phyloP scores from a whole-genome alignment of 1,140 invertebrate species.

The Drosophila lacteicornis region DNA sequence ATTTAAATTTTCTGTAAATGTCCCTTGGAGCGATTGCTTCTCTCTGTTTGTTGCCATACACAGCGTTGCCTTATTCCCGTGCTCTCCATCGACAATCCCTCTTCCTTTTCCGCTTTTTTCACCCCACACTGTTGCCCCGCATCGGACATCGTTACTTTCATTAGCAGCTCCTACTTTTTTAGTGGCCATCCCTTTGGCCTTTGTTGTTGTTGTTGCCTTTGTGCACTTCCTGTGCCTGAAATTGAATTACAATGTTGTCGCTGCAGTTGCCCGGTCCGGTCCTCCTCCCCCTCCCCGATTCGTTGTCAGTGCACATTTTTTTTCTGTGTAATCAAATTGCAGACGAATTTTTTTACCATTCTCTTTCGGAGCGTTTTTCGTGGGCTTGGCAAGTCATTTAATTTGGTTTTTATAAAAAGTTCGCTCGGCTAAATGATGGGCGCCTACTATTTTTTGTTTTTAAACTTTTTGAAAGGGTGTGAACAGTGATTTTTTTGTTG shows the following conservation, averaged over 20 bases:
- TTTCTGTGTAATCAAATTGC: conserved; percentile 73
- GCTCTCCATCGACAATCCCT: neutral
- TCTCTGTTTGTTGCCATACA: conserved; percentile 9
- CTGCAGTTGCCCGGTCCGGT: conserved; percentile 32
- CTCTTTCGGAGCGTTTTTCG: conserved; percentile 24
- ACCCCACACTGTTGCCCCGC: neutral
- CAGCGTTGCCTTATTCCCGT: neutral
- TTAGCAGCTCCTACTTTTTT: conserved; percentile 60
- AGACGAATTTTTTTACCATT: conserved; percentile 45
- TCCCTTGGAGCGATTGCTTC: conserved; percentile 35
- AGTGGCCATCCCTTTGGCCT: conserved; percentile 19
- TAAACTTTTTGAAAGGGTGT: conserved; percentile 28
- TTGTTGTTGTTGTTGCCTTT: conserved; percentile 40
- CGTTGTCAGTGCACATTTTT: conserved; percentile 49
- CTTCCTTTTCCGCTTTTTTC: conserved; percentile 1
- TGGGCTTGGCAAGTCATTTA: conserved; percentile 56
- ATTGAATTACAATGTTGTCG: conserved; percentile 77
- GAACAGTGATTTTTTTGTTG: conserved; percentile 44
- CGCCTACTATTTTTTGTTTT: conserved; percentile 39
- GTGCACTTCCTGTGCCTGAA: conserved; percentile 67
- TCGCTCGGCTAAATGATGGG: conserved; percentile 49
- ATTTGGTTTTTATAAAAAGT: conserved; percentile 64
- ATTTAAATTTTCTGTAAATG: conserved; percentile 57
- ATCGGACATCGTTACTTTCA: conserved; percentile 58
- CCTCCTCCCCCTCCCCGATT: neutral